phyloP scores from a whole-genome alignment of 2,113 vertebrate species.

The Corythornis vintsioides region DNA sequence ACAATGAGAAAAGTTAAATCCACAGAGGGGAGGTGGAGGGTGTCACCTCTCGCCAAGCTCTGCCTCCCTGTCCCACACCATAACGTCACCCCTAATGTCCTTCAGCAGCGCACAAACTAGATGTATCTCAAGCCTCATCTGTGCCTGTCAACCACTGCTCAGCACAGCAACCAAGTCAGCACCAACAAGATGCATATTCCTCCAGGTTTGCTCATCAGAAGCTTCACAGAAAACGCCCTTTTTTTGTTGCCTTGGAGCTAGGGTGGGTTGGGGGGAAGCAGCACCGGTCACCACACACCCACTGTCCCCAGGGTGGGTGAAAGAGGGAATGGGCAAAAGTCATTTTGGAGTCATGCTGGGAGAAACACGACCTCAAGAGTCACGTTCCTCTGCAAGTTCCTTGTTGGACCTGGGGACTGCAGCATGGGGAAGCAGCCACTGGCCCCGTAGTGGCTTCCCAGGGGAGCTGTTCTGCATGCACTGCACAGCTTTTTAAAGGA shows the following conservation, averaged over 20 bases:
- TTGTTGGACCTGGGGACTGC: background rate
- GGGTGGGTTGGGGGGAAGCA: background rate
- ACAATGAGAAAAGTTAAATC: background rate
- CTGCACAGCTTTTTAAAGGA: background rate
- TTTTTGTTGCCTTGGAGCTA: background rate
- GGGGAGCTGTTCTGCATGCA: background rate
- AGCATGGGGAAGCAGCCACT: background rate
- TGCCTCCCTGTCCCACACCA: background rate
- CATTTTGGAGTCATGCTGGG: background rate
- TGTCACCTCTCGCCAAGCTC: background rate
- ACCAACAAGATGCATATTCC: background rate
- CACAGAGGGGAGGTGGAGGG: background rate
- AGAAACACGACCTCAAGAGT: background rate
- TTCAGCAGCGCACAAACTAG: background rate
- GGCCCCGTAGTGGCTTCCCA: background rate
- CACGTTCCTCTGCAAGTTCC: background rate
- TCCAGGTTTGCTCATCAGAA: background rate
- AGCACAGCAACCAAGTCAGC: background rate
- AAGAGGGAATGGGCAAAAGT: background rate
- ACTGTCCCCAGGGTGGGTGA: background rate
- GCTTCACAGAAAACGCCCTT: background rate
- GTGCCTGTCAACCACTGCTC: background rate
- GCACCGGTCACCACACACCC: accelerated
- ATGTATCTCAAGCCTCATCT: background rate
- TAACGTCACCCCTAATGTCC: background rate